Evolutionary conservation across 2,888 invertebrate species (phyloP).

Genomic region (Flabesymbios commensalis): DNA sequence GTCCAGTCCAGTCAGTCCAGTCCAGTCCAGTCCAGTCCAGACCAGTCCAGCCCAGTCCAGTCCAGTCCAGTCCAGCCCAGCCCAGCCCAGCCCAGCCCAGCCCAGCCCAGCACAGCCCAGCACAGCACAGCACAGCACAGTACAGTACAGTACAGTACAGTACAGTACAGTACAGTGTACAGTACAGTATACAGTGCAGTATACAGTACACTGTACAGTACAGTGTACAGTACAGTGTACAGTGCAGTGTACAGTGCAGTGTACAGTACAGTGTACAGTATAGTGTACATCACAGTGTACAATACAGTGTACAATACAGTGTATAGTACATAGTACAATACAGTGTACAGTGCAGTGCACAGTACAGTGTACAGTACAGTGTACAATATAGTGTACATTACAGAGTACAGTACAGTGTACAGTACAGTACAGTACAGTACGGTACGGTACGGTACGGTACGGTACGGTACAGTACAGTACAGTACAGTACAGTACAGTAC

Average conservation of each 20-base stretch:
- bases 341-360: too few relatives aligned
- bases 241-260: too few relatives aligned
- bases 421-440: slow-evolving; percentile 2
- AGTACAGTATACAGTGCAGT: neutral
- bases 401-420: slow-evolving; percentile 1
- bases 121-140: neutral
- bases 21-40: neutral
- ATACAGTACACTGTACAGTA: neutral
- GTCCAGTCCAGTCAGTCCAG: too few relatives aligned
- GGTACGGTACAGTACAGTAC: slow-evolving; percentile 6
- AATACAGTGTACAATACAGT: neutral
- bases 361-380: too few relatives aligned
- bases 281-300: too few relatives aligned
- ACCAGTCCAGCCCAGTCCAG: neutral
- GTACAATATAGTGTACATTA: neutral
- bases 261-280: too few relatives aligned
- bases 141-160: neutral
- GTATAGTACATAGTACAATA: slow-evolving; percentile 3
- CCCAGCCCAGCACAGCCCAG: neutral
- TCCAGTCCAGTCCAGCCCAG: neutral
- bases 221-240: too few relatives aligned
- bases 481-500: slow-evolving; percentile 1
- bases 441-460: slow-evolving; percentile 7
- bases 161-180: slow-evolving; percentile 1
- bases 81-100: neutral